Percentiles rank a stretch among this genome's conserved stretches.
phyloP scores from a whole-genome alignment of 2,888 invertebrate genomes.

The Eutolmus rufibarbis region DNA sequence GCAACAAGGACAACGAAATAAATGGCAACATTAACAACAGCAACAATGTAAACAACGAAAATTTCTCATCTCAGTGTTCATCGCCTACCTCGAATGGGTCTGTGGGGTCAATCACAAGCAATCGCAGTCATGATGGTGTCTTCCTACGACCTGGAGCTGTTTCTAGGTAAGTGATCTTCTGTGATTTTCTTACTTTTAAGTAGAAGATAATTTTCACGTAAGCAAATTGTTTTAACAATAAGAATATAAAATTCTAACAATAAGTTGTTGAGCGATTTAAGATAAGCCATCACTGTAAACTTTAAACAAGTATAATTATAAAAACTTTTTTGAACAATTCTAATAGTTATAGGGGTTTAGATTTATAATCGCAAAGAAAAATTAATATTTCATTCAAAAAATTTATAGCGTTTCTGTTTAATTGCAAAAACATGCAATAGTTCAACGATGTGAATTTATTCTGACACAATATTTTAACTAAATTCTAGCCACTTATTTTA shows the following conservation, averaged over 20 bases:
- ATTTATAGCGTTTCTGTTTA: too few species aligned
- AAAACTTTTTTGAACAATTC: too few species aligned
- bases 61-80: constrained; percentile 49
- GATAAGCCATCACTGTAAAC: too few species aligned
- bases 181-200: neutral
- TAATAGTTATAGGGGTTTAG: too few species aligned
- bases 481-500: neutral
- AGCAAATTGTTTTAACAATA: too few species aligned
- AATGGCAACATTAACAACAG: neutral
- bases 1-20: constrained; percentile 39
- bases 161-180: constrained; percentile 62
- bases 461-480: neutral
- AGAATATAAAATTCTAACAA: too few species aligned
- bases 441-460: too few species aligned
- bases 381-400: too few species aligned
- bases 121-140: constrained; percentile 71
- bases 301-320: too few species aligned
- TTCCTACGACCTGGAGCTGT: constrained; percentile 75
- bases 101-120: constrained; percentile 48
- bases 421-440: too few species aligned
- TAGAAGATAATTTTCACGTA: neutral
- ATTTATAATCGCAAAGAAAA: too few species aligned
- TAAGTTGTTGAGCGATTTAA: too few species aligned
- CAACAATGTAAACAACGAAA: constrained; percentile 44
- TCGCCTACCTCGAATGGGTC: constrained; percentile 53